phyloP scores from a whole-genome alignment of 2,888 invertebrate genomes.

The Drosophila maculinotata region DNA sequence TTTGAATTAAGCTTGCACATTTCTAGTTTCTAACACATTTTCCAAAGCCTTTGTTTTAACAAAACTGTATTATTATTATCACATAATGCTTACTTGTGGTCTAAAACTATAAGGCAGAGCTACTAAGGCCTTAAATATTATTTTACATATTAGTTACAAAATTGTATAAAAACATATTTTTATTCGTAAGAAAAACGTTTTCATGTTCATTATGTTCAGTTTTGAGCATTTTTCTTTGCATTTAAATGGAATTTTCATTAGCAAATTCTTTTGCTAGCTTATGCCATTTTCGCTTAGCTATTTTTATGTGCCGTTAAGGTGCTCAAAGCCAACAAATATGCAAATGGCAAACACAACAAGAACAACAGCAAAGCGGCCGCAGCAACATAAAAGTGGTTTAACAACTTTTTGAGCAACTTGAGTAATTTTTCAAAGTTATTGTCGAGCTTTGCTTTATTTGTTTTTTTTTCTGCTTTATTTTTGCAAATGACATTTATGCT shows the following conservation, averaged over 20 bases:
- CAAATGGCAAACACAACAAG: constrained; percentile 20
- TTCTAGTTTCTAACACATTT: no score
- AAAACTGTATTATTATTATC: no score
- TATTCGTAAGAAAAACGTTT: no score
- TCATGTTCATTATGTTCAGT: no score
- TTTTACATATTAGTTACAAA: no score
- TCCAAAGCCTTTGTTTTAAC: no score
- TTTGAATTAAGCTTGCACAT: no score
- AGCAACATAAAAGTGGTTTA: constrained; percentile 8
- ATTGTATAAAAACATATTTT: no score
- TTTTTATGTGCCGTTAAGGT: background rate
- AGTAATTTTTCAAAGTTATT: constrained; percentile 17
- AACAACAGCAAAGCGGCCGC: constrained; percentile 10
- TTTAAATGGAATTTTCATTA: constrained; percentile 12
- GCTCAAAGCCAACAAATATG: constrained; percentile 22
- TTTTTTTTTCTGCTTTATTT: background rate
- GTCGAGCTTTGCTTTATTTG: background rate
- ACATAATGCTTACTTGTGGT: no score
- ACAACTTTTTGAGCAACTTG: constrained; percentile 36
- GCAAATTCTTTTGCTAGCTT: background rate
- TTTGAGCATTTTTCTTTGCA: background rate
- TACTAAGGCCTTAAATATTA: no score
- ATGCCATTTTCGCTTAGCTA: background rate
- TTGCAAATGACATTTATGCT: constrained; percentile 60
- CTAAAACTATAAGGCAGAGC: no score